Base-by-base conservation (phyloP, 2,888 invertebrate species). In the Trachelus troglodyta region DNA sequence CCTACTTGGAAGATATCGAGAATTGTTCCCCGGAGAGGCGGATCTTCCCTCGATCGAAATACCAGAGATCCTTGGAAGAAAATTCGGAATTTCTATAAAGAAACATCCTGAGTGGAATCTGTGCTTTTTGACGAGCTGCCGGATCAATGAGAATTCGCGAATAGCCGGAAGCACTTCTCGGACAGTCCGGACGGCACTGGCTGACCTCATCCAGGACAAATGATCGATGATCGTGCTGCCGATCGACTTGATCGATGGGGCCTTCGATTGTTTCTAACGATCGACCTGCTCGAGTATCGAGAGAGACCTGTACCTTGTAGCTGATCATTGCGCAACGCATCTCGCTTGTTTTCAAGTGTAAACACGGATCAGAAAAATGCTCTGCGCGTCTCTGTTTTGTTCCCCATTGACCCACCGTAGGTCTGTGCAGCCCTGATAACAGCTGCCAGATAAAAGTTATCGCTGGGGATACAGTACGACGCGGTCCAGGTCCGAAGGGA, bases 261-360 rank as follows among this genome's bases (percentile, higher is more conserved):
- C 76, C 75, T 71, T 75, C 85, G 84, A 84, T 87, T 84, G 83
- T 82, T 84, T 86, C 84, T 83, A 84, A 86, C 81, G 84, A 86
- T 85, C 83, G 31, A 69, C 30, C 81, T 77, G 68, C 76, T 76
- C 56, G 56, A 15, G 23, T 56, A 56, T 56, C 56, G 9, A 23
- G 23, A 56, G 56, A 23, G 56, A 30, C 34, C 56, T 23, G 56
- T 56, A 56, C 23, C 56, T 56, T 56, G 56, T 56, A 9, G 56
- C 56, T 9, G 56, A 56, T 23, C 56, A 23, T 56, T 56, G 56
- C 56, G 56, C 56, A 56, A 56, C 56, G 56, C 56, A 56, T 9
- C 56, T 23, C 56, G 6, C 56, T 56, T 56, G 56, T 56, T 56
- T 56, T 9, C 9, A 56, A 56, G 56, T 56, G 56, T 56, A 56